Evolutionary conservation across 2,797 vertebrate species (phyloP), one percentile per base, ranked within the genome.

Genomic region (Lutjanus argentimaculatus): DNA sequence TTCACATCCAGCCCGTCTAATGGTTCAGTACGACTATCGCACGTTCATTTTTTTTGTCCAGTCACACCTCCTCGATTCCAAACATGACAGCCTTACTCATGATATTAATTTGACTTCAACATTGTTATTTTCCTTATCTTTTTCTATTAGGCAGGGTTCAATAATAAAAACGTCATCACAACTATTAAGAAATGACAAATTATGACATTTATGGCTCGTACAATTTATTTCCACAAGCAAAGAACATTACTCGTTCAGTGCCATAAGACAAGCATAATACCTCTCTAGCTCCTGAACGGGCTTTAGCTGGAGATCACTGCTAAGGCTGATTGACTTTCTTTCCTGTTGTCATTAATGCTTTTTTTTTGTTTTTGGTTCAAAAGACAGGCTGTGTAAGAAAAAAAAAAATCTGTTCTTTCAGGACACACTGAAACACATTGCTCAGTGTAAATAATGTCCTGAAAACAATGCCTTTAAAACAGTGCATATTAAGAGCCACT

Each of bases 101-200:
- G 70, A 51, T 88, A 93, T 93, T 84, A 85, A 90, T 92, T 86
- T 84, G 83, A 88, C 84, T 82, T 73, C 74, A 63, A 43, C 65
- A 30, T 88, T 89, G 91, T 91, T 93, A 82, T 89, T 92, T 90
- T 82, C 79, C 85, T 93, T 93, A 94, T 94, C 90, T 80, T 85
- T 83, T 93, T 83, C 84, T 86, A 90, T 94, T 90, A 93, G 84
- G 88, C 84, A 90, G 85, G 63, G 83, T 91, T 89, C 89, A 91
- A 88, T 94, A 89, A 86, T 94, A 95, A 94, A 93, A 93, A 87
- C 74, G 92, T 89, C 92, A 88, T 46, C 19, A 43, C 46, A 67
- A 67, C 92, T 91, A 91, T 93, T 91, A 93, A 73, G 75, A 67
- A 45, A 45, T 91, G 92, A 94, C 82, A 88, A 82, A 93, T 85